Evolutionary conservation across 2,113 vertebrate genomes (phyloP).

Genomic region (Coptodon bakossiorum): DNA sequence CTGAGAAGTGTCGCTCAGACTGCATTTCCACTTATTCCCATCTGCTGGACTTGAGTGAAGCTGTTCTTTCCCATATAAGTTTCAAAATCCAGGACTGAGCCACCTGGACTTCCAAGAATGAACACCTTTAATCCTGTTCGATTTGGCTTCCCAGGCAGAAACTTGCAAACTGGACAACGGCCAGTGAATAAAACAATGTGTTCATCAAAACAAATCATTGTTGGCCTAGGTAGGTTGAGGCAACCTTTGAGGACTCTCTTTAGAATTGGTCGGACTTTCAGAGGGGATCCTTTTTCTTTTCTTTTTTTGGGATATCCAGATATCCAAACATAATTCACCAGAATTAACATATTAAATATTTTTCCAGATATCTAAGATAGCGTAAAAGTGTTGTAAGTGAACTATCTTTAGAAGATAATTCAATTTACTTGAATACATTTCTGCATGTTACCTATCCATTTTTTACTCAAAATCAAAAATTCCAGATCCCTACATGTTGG

Average conservation of each 20-base stretch:
- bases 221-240: neutral
- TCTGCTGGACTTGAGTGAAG: neutral
- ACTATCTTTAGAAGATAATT: too few relatives aligned
- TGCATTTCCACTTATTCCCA: neutral
- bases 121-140: neutral
- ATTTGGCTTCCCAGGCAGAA: neutral
- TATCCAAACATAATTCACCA: too few relatives aligned
- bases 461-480: neutral
- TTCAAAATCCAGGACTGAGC: neutral
- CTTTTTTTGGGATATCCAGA: neutral
- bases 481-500: neutral
- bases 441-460: too few relatives aligned
- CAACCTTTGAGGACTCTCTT: neutral
- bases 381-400: too few relatives aligned
- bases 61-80: neutral
- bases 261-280: neutral
- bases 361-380: too few relatives aligned
- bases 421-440: too few relatives aligned
- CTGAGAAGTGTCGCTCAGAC: neutral
- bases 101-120: too few relatives aligned
- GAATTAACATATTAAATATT: too few relatives aligned
- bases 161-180: neutral
- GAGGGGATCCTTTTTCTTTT: neutral
- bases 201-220: neutral
- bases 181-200: too few relatives aligned